Conservation (phyloP, 1,140 invertebrate genomes). For the Fopius arisanus region DNA sequence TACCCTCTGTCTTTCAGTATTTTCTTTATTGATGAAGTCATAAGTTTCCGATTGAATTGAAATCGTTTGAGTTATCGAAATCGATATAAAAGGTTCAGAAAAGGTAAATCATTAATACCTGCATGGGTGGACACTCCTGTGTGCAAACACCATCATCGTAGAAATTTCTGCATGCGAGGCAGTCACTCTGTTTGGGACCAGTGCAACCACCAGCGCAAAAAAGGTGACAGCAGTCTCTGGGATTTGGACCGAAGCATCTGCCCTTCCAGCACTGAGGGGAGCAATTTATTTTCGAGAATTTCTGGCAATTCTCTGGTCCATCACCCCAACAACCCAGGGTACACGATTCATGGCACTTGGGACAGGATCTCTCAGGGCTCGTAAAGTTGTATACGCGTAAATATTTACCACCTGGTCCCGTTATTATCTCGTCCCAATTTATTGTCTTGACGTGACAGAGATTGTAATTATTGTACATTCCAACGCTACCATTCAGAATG, state of each 20-base stretch:
- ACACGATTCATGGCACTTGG: conserved; percentile 80
- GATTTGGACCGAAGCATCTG: conserved; percentile 89
- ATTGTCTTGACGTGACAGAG: conserved; percentile 95
- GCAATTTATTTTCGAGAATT: conserved; percentile 92
- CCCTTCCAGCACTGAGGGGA: conserved; percentile 93
- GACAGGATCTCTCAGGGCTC: conserved; percentile 78
- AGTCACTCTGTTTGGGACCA: conserved; percentile 92
- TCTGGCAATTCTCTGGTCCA: conserved; percentile 91
- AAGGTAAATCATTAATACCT: conserved; percentile 68
- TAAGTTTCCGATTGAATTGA: too few species aligned
- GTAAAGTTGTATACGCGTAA: conserved; percentile 86
- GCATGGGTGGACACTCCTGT: conserved; percentile 93
- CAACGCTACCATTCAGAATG: conserved; percentile 88
- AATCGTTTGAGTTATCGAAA: too few species aligned
- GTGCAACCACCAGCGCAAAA: conserved; percentile 96
- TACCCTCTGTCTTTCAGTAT: too few species aligned
- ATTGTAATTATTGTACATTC: conserved; percentile 94
- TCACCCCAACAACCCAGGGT: conserved; percentile 91
- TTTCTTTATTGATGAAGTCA: too few species aligned
- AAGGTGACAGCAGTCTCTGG: conserved; percentile 93
- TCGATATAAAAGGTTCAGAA: too few species aligned
- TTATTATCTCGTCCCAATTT: conserved; percentile 94
- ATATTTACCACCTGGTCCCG: conserved; percentile 73
- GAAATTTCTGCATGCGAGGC: conserved; percentile 94
- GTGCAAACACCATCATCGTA: conserved; percentile 95